Base-by-base conservation (phyloP, 2,797 vertebrate genomes). In the Rhyacichthys aspro region DNA sequence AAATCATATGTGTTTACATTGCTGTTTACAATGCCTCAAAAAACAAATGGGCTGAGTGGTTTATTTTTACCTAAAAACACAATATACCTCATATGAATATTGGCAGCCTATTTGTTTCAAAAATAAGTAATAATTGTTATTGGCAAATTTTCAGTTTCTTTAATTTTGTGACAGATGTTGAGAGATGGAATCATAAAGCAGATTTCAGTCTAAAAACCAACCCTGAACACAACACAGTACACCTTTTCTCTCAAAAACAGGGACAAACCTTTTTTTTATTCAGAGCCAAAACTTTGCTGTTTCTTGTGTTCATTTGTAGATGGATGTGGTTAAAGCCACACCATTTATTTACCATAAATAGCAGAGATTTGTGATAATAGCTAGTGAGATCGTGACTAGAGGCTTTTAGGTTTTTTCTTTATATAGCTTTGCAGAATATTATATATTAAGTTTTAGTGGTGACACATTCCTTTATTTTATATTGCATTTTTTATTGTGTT, bases 401-500 rank as follows among this genome's bases (percentile, higher is more conserved):
- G 38, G 61, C 67, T 79, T 70, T 74, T 64, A 60, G 39, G 55
- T 66, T 72, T 74, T 54, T 56, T 9, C 45, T 59, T 58, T 75
- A 28, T 76, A 69, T 74, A 72, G 63, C 58, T 84, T 84, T 82
- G 75, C 78, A 70, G 49, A 81, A 68, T 77, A 28, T 28, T 28
- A 59, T 71, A 74, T 72, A 73, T 82, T 56, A 71, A 59, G 67
- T 85, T 83, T 81, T 86, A 87, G 80, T 71, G 59, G 65, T 78
- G 83, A 83, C 74, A 81, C 85, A 87, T 88, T 91, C 88, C 81
- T 82, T 76, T 9, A 37, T 61, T 68, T 64, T 50, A 39, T 68
- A 66, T 59, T 71, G 34, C 63, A 55, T 74, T 36, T 34, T 59
- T 48, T 59, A 69, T 19, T 16, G 28, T 49, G 49, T 44, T 60